Evolutionary conservation across 2,888 invertebrate genomes (phyloP).

Genomic region (Volucella inflata): DNA sequence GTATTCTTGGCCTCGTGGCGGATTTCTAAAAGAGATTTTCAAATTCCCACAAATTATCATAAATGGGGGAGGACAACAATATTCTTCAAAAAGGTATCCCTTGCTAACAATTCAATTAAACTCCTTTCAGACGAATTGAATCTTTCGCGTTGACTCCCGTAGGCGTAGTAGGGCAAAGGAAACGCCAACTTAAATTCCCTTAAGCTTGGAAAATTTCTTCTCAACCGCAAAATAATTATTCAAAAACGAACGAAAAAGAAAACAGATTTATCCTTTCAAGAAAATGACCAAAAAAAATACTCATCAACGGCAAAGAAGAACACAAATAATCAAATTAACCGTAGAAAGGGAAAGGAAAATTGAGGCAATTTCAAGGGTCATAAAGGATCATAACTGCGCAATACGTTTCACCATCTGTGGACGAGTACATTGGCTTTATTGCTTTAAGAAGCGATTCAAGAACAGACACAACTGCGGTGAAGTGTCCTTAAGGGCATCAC

Average conservation of each 20-base stretch:
- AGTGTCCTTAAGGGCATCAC: not conserved
- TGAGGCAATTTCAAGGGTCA: conserved; percentile 14
- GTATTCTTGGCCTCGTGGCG: no score
- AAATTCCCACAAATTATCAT: no score
- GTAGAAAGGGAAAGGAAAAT: not conserved
- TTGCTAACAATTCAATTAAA: conserved; percentile 7
- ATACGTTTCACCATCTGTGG: conserved; percentile 1
- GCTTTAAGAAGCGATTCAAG: no score
- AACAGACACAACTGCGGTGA: not conserved
- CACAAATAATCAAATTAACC: conserved; percentile 14
- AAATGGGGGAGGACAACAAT: no score
- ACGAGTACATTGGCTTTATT: no score
- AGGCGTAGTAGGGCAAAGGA: not conserved
- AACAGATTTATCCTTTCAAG: not conserved
- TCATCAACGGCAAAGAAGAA: not conserved
- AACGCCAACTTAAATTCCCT: not conserved
- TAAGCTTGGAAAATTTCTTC: not conserved
- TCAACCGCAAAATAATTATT: not conserved
- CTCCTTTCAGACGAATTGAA: not conserved
- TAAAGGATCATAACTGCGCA: conserved; percentile 10
- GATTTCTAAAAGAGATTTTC: no score
- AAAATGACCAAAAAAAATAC: not conserved
- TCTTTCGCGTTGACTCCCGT: not conserved
- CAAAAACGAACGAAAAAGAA: not conserved
- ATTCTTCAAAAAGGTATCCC: not conserved